Base-by-base conservation (phyloP, 1,140 invertebrate species). In the Euwallacea similis region DNA sequence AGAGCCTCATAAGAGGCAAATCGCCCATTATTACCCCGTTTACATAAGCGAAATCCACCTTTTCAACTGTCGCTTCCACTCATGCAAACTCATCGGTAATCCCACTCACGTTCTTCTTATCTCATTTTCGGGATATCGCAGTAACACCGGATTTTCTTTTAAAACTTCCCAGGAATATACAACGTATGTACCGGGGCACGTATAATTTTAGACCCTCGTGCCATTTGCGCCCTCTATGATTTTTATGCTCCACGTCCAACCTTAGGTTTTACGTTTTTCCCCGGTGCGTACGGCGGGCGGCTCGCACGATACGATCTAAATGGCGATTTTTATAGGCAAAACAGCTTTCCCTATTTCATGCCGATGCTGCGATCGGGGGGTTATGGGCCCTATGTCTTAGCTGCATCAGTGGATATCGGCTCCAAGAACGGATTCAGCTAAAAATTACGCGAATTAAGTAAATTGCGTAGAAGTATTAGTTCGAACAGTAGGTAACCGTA, bases 111-210 rank as follows among this genome's bases (percentile, higher is more conserved):
- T 56, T 15, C 46, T 56, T 7, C 54, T 56, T 56, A 56, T 56
- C 54, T n/a, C 54, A 56, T 50, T 50, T 50, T 50, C 46, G 13
- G 46, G 46, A 50, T 50, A 50, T 50, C 46, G 46, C 46, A 50
- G 2, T 50, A 50, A 50, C 46, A 50, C 46, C 46, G 9, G 54
- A 56, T 56, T 56, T 56, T 56, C 54, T 56, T 56, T 50, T 56
- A 56, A 56, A 56, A 13, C 2, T 15, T 21, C 54, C 54, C 54
- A 50, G 2, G 13, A 50, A 50, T 11, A 50, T 13, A 50, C 46
- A 50, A 10, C 46, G 13, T 50, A 50, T 50, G 46, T 50, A 50
- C 4, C 46, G 46, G 6, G 13, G 6, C 13, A 10, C 46, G 13
- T 50, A 50, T 13, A 50, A 11, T 50, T 50, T 50, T 50, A 50